A percentile compares a stretch with the other conserved stretches of the same genome.
Evolutionary conservation across 1,140 invertebrate species (phyloP).

Genomic region (Psix sp.): DNA sequence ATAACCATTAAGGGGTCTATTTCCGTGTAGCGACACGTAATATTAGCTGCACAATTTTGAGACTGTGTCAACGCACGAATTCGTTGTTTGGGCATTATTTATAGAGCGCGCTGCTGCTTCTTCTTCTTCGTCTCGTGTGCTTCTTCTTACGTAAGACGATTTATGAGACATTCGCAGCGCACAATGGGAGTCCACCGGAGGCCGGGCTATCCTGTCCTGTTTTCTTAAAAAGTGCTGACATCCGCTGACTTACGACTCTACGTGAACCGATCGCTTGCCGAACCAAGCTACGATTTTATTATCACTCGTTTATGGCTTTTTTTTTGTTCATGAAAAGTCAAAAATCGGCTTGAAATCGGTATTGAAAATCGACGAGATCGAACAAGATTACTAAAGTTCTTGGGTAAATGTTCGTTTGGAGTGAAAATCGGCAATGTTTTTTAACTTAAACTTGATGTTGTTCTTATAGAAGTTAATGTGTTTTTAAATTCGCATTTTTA

Average conservation of each 20-base stretch:
- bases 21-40: constrained; percentile 29
- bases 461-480: too few relatives aligned
- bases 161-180: constrained; percentile 44
- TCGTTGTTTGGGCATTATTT: constrained; percentile 45
- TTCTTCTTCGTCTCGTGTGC: too few relatives aligned
- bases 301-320: constrained; percentile 1
- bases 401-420: too few relatives aligned
- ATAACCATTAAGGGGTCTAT: constrained; percentile 29
- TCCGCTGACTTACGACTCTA: constrained; percentile 28
- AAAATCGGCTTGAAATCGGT: too few relatives aligned
- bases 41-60: constrained; percentile 22
- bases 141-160: constrained; percentile 48
- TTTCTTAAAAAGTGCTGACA: constrained; percentile 39
- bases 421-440: too few relatives aligned
- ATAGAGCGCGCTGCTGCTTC: constrained; percentile 49
- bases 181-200: constrained; percentile 37
- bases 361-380: too few relatives aligned
- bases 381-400: too few relatives aligned
- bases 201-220: constrained; percentile 20
- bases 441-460: too few relatives aligned
- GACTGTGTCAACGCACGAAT: constrained; percentile 39
- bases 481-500: too few relatives aligned
- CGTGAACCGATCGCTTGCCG: constrained; percentile 19
- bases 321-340: too few relatives aligned
- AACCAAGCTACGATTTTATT: constrained; percentile 21